Evolutionary conservation across 2,113 vertebrate genomes (phyloP).

Genomic region (Chaetura pelagica): DNA sequence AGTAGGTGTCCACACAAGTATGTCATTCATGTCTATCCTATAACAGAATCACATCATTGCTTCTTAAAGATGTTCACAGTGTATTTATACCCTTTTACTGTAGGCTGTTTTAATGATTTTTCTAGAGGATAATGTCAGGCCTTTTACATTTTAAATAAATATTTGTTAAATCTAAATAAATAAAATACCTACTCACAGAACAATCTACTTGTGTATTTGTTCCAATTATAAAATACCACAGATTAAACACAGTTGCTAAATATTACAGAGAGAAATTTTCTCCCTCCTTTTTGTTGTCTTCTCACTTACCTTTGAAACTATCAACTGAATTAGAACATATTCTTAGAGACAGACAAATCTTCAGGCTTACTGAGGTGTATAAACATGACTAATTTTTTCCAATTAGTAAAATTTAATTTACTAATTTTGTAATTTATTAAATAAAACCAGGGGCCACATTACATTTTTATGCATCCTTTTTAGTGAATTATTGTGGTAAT

Average conservation of each 20-base stretch:
- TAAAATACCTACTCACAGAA: neutral
- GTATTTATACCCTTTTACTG: neutral
- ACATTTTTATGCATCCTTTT: neutral
- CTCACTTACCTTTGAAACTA: neutral
- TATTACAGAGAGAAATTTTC: neutral
- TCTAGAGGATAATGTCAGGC: neutral
- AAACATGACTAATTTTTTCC: neutral
- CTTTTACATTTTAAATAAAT: neutral
- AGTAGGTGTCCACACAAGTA: neutral
- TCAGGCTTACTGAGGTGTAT: neutral
- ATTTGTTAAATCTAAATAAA: conserved; percentile 13
- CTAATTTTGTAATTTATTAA: neutral
- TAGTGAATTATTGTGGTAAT: neutral
- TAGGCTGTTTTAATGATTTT: neutral
- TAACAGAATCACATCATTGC: neutral
- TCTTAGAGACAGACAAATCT: neutral
- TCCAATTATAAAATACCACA: neutral
- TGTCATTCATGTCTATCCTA: neutral
- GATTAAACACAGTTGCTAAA: neutral
- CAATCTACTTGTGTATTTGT: neutral
- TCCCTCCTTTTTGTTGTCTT: neutral
- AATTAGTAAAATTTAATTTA: too few species aligned
- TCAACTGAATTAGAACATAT: neutral
- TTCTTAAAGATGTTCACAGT: neutral
- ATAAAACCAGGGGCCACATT: neutral